These are phyloP conservation scores for Sebastolobus altivelis DNA, from an alignment of 2,797 vertebrate genomes.

Conservation along the genomic window DNA sequence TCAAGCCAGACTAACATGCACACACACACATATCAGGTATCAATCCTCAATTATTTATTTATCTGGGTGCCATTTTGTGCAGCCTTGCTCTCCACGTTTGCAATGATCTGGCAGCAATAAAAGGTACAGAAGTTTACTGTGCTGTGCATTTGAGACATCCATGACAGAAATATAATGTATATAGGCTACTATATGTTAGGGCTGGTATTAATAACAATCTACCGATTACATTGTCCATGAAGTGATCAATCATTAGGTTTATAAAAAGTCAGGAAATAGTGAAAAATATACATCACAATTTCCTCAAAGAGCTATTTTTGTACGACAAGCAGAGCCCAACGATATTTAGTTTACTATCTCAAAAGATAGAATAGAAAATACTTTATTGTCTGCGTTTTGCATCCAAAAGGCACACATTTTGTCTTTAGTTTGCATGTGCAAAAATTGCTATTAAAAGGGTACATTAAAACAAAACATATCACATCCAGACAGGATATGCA, in stretches of 20 bases:
- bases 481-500: neutral
- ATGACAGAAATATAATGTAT: neutral
- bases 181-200: neutral
- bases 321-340: neutral
- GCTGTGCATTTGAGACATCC: neutral
- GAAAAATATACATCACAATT: neutral
- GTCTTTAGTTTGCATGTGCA: too few relatives aligned
- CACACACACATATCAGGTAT: slow-evolving; percentile 33
- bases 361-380: neutral
- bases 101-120: neutral
- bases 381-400: too few relatives aligned
- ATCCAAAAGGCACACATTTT: too few relatives aligned
- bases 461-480: too few relatives aligned
- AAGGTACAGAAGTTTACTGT: neutral
- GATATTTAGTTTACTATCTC: neutral
- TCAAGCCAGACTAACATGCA: neutral
- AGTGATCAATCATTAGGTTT: neutral
- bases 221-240: rapidly evolving
- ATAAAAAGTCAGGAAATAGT: neutral
- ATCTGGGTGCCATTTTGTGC: slow-evolving; percentile 74
- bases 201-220: too few relatives aligned
- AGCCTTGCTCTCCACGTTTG: neutral
- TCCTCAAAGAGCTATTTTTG: neutral
- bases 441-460: too few relatives aligned
- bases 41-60: slow-evolving; percentile 63